phyloP scores from a whole-genome alignment of 2,113 vertebrate species.

The Solea senegalensis region DNA sequence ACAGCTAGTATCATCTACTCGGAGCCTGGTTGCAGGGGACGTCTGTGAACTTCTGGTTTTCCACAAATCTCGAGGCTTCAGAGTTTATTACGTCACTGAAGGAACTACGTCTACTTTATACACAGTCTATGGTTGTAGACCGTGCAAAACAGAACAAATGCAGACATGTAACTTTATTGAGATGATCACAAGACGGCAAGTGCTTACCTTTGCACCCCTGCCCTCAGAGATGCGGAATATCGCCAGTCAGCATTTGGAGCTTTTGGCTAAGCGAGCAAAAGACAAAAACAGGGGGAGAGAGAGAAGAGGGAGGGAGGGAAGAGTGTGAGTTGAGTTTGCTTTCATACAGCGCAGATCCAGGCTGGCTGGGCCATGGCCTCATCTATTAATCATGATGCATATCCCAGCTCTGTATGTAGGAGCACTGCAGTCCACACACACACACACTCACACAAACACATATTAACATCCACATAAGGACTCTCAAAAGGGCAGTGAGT shows the following conservation, averaged over 20 bases:
- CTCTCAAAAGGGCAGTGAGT: conserved; percentile 44
- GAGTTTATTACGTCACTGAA: no score
- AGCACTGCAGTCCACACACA: conserved; percentile 60
- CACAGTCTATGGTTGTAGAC: neutral
- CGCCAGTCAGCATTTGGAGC: conserved; percentile 98
- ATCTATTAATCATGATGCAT: conserved; percentile 81
- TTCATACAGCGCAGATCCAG: conserved; percentile 62
- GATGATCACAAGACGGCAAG: conserved; percentile 57
- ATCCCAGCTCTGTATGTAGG: conserved; percentile 66
- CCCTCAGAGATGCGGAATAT: conserved; percentile 96
- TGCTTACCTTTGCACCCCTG: conserved; percentile 96
- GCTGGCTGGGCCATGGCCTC: conserved; percentile 71
- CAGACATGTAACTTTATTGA: conserved; percentile 4
- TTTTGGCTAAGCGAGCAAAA: conserved; percentile 86
- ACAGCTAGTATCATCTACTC: no score
- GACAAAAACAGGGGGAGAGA: conserved; percentile 24
- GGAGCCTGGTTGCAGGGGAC: no score
- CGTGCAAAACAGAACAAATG: neutral
- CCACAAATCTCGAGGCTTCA: no score
- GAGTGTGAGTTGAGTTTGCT: conserved; percentile 71
- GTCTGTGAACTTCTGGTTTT: no score
- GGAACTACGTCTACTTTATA: neutral
- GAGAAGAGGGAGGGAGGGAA: conserved; percentile 19
- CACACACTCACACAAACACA: conserved; percentile 24
- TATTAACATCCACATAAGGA: conserved; percentile 22